These are phyloP conservation scores for Chiridota heheva DNA, from an alignment of 35 echinoderm and acorn worm genomes.

Conservation along the genomic window DNA sequence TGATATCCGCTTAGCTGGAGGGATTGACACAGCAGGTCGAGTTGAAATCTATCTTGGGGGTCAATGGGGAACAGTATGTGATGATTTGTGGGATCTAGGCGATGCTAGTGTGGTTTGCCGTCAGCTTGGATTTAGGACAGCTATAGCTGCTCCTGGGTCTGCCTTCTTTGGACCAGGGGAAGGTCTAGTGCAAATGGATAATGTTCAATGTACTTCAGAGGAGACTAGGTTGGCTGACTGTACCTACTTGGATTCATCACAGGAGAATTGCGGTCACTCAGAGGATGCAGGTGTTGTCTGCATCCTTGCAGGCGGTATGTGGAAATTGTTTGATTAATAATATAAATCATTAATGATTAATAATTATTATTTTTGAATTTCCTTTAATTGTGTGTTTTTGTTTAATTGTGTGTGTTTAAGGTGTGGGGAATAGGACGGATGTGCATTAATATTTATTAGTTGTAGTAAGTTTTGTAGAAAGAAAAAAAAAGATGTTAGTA, in stretches of 20 bases:
- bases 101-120: constrained; percentile 16
- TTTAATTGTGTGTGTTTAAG: too few relatives aligned
- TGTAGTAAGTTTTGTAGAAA: too few relatives aligned
- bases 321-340: too few relatives aligned
- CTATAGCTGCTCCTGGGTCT: not conserved
- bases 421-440: too few relatives aligned
- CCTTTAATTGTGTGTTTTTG: too few relatives aligned
- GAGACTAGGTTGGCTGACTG: constrained; percentile 2
- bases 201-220: not conserved
- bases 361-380: too few relatives aligned
- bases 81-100: not conserved
- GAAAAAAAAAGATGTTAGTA: too few relatives aligned
- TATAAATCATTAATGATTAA: too few relatives aligned
- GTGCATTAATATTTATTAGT: too few relatives aligned
- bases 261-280: too few relatives aligned
- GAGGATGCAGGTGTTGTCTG: too few relatives aligned
- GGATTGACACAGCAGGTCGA: not conserved
- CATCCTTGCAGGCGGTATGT: too few relatives aligned
- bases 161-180: not conserved
- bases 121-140: not conserved
- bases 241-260: not conserved
- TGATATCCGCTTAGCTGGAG: not conserved
- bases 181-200: constrained; percentile 19
- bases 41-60: not conserved
- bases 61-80: constrained; percentile 16